Conservation (phyloP, 2,888 invertebrate genomes). For the Sphinx pinastri region DNA sequence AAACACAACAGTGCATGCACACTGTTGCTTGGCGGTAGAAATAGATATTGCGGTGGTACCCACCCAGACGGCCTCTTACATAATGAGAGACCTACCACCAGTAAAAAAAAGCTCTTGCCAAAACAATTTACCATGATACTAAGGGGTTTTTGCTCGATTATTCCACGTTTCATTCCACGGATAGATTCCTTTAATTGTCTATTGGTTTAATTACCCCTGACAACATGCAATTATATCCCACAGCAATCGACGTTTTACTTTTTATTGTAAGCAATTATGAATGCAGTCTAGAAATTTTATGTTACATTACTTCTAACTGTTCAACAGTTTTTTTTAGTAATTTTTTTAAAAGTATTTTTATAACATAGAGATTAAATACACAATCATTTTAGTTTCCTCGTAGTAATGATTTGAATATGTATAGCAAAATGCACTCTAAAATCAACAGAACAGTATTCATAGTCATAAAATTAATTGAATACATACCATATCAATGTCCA, state of each 20-base stretch:
- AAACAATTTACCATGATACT: neutral
- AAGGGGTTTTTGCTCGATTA: neutral
- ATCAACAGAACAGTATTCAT: neutral
- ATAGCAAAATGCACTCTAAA: neutral
- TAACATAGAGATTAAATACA: no score
- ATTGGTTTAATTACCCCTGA: neutral
- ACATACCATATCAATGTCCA: constrained; percentile 6
- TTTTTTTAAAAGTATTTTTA: no score
- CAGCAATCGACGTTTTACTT: neutral
- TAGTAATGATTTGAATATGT: neutral
- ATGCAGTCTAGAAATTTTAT: no score
- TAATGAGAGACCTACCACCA: no score
- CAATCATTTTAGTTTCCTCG: no score
- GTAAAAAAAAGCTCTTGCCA: no score
- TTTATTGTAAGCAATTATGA: neutral
- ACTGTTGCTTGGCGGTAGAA: no score
- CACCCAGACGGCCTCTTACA: no score
- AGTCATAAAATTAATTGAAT: neutral
- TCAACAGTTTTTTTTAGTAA: no score
- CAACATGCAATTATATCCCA: neutral
- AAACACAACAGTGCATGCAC: no score
- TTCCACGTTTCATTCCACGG: neutral
- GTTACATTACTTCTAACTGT: no score
- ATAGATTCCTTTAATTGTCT: neutral
- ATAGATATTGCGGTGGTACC: no score